phyloP scores from a whole-genome alignment of 2,888 invertebrate species.

The Cylindroiulus punctatus region DNA sequence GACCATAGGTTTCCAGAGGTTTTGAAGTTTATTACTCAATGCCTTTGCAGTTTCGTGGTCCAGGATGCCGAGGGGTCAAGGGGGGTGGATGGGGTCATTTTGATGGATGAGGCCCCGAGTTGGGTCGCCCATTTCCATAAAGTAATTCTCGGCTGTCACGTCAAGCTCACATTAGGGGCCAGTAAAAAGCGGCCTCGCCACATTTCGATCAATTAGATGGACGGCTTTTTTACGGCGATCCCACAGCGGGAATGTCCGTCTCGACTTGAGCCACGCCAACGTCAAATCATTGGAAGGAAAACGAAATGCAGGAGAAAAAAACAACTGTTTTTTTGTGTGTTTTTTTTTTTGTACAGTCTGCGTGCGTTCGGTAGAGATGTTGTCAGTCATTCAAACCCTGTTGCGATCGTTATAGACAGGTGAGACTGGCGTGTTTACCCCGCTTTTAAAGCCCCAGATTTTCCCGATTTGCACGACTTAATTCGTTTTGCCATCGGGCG shows the following conservation, averaged over 20 bases:
- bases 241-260: neutral
- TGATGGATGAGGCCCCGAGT: neutral
- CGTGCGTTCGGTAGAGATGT: neutral
- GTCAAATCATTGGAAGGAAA: neutral
- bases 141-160: conserved; percentile 7
- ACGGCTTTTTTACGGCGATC: neutral
- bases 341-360: neutral
- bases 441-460: too few species aligned
- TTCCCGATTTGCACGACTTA: too few species aligned
- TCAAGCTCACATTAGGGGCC: neutral
- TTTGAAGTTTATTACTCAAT: too few species aligned
- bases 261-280: neutral
- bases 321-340: neutral
- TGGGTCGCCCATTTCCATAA: neutral
- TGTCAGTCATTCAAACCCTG: neutral
- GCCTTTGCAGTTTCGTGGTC: too few species aligned
- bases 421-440: neutral
- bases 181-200: neutral
- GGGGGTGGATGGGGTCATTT: neutral
- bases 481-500: too few species aligned
- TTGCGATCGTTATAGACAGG: neutral
- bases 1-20: too few species aligned
- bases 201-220: conserved; percentile 17
- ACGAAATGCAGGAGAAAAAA: neutral
- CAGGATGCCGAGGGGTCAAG: too few species aligned